phyloP scores from a whole-genome alignment of 2,113 vertebrate genomes.

The Canis aureus region DNA sequence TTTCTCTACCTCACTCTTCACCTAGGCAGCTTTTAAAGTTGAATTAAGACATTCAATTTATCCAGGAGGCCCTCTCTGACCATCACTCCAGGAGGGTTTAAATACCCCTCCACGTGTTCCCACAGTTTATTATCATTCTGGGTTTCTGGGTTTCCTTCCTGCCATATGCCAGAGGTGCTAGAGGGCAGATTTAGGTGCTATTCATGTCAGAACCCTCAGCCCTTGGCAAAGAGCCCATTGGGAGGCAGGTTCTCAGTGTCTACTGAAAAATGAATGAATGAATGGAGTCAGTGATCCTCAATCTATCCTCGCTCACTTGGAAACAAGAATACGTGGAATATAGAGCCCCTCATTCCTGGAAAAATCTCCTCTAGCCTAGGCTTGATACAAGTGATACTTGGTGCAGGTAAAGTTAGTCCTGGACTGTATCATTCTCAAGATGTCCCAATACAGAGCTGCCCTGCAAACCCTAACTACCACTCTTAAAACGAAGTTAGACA shows the following conservation, averaged over 20 bases:
- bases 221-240: background rate
- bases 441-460: background rate
- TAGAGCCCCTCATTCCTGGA: background rate
- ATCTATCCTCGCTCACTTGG: background rate
- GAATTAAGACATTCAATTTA: background rate
- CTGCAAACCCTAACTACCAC: background rate
- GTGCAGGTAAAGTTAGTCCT: background rate
- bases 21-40: background rate
- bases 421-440: background rate
- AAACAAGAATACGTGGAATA: background rate
- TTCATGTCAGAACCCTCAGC: slow-evolving; percentile 7
- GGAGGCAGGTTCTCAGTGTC: background rate
- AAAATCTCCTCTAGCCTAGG: background rate
- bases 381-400: no score
- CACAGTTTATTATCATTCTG: background rate
- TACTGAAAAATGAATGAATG: background rate
- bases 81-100: slow-evolving; percentile 15
- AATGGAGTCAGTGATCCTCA: background rate
- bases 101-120: background rate
- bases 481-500: background rate
- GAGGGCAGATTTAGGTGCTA: background rate
- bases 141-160: background rate
- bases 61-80: background rate
- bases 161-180: background rate
- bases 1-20: background rate